A percentile compares a stretch with the other conserved stretches of the same genome.
phyloP scores from a whole-genome alignment of 2,888 invertebrate genomes.

The Limnephilus rhombicus region DNA sequence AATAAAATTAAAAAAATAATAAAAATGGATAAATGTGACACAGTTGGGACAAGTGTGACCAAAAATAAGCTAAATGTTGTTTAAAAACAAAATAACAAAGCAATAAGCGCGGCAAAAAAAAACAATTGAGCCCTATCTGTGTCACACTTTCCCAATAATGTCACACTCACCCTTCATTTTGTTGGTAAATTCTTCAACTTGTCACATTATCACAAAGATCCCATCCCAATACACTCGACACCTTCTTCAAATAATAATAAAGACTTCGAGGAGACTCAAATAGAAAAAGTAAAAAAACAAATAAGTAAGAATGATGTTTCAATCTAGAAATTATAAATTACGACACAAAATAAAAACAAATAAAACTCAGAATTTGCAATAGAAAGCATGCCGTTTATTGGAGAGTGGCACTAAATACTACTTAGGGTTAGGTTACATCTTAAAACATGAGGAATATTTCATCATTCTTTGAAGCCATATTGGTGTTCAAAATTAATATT shows the following conservation, averaged over 20 bases:
- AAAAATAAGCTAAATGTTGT: constrained; percentile 31
- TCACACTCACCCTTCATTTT: constrained; percentile 73
- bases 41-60: constrained; percentile 79
- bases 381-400: constrained; percentile 35
- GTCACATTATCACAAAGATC: constrained; percentile 32
- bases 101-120: background rate
- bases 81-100: background rate
- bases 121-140: constrained; percentile 76
- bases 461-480: background rate
- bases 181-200: constrained; percentile 28
- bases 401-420: constrained; percentile 27
- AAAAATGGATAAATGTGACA: constrained; percentile 73
- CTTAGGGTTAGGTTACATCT: background rate
- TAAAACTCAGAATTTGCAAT: constrained; percentile 20
- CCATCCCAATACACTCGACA: constrained; percentile 16
- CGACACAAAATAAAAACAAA: constrained; percentile 10
- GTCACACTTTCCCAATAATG: constrained; percentile 78
- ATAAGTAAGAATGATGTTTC: background rate
- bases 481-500: background rate
- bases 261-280: constrained; percentile 5
- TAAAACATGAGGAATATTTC: background rate
- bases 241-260: constrained; percentile 6
- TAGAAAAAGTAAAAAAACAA: background rate
- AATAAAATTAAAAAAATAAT: constrained; percentile 49
- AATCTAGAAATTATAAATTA: background rate